These are phyloP conservation scores for Melanostigma gelatinosum DNA, from an alignment of 2,113 vertebrate genomes.

Conservation along the genomic window DNA sequence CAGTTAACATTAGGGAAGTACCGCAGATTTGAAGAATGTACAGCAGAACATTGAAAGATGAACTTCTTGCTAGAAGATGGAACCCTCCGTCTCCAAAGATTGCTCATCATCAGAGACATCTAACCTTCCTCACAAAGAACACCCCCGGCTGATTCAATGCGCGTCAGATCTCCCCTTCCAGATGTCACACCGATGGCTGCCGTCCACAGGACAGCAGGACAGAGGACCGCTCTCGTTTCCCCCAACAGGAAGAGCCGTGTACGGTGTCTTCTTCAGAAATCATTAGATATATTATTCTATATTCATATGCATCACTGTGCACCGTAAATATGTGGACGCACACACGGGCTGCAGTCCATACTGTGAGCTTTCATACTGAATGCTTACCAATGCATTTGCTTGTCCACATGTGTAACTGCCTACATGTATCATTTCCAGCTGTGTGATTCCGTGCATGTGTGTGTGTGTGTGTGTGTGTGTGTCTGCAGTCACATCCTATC, in stretches of 20 bases:
- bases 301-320: neutral
- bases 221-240: constrained; percentile 31
- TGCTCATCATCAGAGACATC: neutral
- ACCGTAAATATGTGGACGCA: neutral
- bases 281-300: neutral
- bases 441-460: neutral
- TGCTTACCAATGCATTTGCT: neutral
- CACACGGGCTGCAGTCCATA: neutral
- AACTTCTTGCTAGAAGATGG: neutral
- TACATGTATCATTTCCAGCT: constrained; percentile 31
- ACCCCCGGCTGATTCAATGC: neutral
- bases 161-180: neutral
- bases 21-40: too few relatives aligned
- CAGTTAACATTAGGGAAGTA: too few relatives aligned
- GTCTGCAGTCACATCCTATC: neutral
- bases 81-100: neutral
- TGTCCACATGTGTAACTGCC: neutral
- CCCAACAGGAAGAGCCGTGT: constrained; percentile 14
- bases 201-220: constrained; percentile 22
- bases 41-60: neutral
- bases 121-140: constrained; percentile 22
- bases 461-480: neutral
- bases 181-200: neutral
- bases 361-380: neutral
- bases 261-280: constrained; percentile 11